Conservation (phyloP, 2,888 invertebrate genomes). For the Tillus elongatus region DNA sequence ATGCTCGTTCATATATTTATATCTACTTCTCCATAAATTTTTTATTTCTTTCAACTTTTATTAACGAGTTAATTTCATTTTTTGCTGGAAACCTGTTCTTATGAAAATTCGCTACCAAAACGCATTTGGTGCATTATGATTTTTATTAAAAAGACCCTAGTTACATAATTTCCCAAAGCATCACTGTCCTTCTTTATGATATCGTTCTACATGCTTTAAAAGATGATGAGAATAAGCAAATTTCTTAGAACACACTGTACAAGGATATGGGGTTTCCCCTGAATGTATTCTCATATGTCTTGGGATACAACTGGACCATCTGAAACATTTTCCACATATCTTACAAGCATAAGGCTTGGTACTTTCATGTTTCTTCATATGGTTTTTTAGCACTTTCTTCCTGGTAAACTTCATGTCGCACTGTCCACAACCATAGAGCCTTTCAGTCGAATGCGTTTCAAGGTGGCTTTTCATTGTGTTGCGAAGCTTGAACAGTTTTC, state of each 20-base stretch:
- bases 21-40: too few relatives aligned
- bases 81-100: too few relatives aligned
- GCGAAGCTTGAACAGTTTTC: background rate
- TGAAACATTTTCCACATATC: slow-evolving; percentile 15
- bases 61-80: too few relatives aligned
- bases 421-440: slow-evolving; percentile 5
- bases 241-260: slow-evolving; percentile 13
- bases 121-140: too few relatives aligned
- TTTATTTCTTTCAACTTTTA: too few relatives aligned
- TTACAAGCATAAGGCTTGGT: slow-evolving; percentile 13
- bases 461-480: slow-evolving; percentile 4
- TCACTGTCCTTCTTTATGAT: too few relatives aligned
- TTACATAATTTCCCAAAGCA: too few relatives aligned
- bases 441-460: slow-evolving; percentile 9
- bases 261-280: slow-evolving; percentile 18
- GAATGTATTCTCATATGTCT: slow-evolving; percentile 14
- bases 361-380: slow-evolving; percentile 13
- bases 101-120: too few relatives aligned
- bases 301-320: background rate
- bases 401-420: slow-evolving; percentile 7
- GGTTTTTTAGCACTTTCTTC: slow-evolving; percentile 3
- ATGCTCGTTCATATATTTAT: too few relatives aligned
- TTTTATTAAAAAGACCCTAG: too few relatives aligned
- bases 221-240: slow-evolving; percentile 20
- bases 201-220: slow-evolving; percentile 18